A percentile compares a stretch with the other conserved stretches of the same genome.
These are phyloP conservation scores for Holacanthella duospinosa DNA, from an alignment of 2,888 invertebrate genomes.

Conservation along the genomic window DNA sequence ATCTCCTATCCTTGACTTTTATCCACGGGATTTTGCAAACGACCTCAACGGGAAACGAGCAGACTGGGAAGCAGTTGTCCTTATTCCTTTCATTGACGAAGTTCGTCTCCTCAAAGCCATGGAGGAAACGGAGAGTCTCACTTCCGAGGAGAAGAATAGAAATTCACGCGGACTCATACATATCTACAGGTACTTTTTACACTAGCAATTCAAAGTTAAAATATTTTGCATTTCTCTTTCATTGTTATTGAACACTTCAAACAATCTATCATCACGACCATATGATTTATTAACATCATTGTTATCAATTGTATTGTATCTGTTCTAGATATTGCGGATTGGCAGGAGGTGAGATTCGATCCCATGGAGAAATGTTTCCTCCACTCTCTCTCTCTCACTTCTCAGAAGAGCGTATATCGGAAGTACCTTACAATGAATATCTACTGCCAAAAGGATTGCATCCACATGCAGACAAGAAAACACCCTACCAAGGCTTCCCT, in stretches of 20 bases:
- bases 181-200: slow-evolving; percentile 56
- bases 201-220: slow-evolving; percentile 29
- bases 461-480: slow-evolving; percentile 55
- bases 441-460: slow-evolving; percentile 59
- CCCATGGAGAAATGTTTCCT: slow-evolving; percentile 47
- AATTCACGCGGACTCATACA: slow-evolving; percentile 82
- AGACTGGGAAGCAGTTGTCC: slow-evolving; percentile 92
- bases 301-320: no score
- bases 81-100: slow-evolving; percentile 88
- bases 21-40: slow-evolving; percentile 79
- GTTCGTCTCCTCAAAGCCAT: slow-evolving; percentile 62
- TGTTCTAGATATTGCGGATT: slow-evolving; percentile 20
- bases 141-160: slow-evolving; percentile 57
- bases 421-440: slow-evolving; percentile 50
- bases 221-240: neutral
- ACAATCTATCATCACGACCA: neutral
- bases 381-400: slow-evolving; percentile 48
- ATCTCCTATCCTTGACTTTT: slow-evolving; percentile 79
- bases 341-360: slow-evolving; percentile 31
- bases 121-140: slow-evolving; percentile 57
- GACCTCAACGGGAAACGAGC: slow-evolving; percentile 92
- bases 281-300: no score
- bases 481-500: slow-evolving; percentile 83
- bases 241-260: neutral
- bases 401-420: slow-evolving; percentile 47